Evolutionary conservation across 2,888 invertebrate genomes (phyloP).

Genomic region (Brenthis ino): DNA sequence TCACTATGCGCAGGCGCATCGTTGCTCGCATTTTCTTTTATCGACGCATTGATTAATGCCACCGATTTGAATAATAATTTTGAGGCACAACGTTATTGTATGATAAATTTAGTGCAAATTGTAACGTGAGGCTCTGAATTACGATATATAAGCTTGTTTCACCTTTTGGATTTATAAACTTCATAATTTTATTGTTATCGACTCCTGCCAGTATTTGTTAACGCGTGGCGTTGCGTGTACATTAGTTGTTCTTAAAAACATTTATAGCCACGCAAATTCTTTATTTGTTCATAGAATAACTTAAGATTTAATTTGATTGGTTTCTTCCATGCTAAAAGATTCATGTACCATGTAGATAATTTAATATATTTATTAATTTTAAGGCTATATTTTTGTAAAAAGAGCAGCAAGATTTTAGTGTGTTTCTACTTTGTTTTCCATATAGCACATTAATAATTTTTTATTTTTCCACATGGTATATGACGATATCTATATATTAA

Average conservation of each 20-base stretch:
- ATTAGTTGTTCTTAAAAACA: conserved; percentile 37
- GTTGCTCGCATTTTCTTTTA: conserved; percentile 78
- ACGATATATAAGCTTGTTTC: conserved; percentile 24
- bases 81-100: conserved; percentile 81
- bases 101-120: conserved; percentile 83
- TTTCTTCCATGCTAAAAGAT: conserved; percentile 18
- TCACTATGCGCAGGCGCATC: conserved; percentile 68
- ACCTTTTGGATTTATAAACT: conserved; percentile 27
- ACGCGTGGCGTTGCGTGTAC: conserved; percentile 43
- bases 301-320: conserved; percentile 15
- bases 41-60: conserved; percentile 80
- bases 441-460: too few relatives aligned
- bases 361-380: neutral
- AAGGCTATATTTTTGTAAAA: too few relatives aligned
- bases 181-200: conserved; percentile 44
- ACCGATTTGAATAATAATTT: conserved; percentile 82
- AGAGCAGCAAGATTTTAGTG: too few relatives aligned
- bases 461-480: too few relatives aligned
- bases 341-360: conserved; percentile 2
- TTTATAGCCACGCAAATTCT: conserved; percentile 34
- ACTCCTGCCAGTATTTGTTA: conserved; percentile 40
- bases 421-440: too few relatives aligned
- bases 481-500: too few relatives aligned
- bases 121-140: conserved; percentile 59
- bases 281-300: conserved; percentile 27